Evolutionary conservation across 2,888 invertebrate genomes (phyloP).

Genomic region (Stenodera caucasica): DNA sequence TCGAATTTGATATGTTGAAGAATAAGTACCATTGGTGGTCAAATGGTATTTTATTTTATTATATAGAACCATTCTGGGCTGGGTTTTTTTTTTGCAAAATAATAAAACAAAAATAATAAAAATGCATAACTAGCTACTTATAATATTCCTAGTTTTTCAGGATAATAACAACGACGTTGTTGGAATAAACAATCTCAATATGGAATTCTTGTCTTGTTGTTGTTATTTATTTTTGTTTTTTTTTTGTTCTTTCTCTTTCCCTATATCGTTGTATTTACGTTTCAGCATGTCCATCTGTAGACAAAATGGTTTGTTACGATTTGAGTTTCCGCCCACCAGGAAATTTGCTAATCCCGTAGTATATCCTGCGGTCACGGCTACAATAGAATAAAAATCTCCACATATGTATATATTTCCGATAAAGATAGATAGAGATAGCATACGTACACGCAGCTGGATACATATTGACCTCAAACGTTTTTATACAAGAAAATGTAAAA

Average conservation of each 20-base stretch:
- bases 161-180: constrained; percentile 19
- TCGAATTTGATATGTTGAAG: constrained; percentile 32
- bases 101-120: constrained; percentile 28
- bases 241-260: constrained; percentile 9
- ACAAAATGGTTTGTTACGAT: constrained; percentile 8
- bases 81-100: too few relatives aligned
- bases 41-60: constrained; percentile 35
- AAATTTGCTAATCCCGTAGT: constrained; percentile 32
- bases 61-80: constrained; percentile 37
- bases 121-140: constrained; percentile 32
- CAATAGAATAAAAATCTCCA: constrained; percentile 10
- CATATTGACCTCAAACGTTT: constrained; percentile 29
- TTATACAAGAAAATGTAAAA: constrained; percentile 25
- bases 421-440: neutral
- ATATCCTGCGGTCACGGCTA: constrained; percentile 37
- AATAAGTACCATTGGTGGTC: constrained; percentile 29
- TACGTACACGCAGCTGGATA: constrained; percentile 28
- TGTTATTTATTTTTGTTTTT: neutral
- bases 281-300: neutral
- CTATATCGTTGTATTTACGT: neutral
- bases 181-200: constrained; percentile 17
- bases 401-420: neutral
- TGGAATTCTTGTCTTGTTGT: neutral
- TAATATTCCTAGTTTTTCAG: constrained; percentile 28
- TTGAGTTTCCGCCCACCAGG: constrained; percentile 13